Percentiles rank a stretch among this genome's conserved stretches.
Conservation (phyloP, 2,113 vertebrate species). For the Galbula dea region DNA sequence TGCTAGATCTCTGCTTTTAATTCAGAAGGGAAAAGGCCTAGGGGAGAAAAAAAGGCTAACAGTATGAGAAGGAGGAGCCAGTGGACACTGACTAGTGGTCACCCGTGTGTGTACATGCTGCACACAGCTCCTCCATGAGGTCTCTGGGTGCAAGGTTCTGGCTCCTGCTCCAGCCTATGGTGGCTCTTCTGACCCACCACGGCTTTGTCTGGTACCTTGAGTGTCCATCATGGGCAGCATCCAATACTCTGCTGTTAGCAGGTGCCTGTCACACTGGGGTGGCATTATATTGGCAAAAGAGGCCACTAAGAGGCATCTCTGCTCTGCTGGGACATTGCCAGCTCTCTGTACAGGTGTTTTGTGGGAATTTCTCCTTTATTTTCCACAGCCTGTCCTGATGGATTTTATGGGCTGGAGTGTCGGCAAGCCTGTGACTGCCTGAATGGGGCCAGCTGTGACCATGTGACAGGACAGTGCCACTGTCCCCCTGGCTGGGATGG, state of each 20-base stretch:
- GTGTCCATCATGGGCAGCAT: fast-evolving
- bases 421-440: slow-evolving; percentile 80
- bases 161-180: too few relatives aligned
- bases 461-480: slow-evolving; percentile 74
- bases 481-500: slow-evolving; percentile 83
- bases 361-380: background rate
- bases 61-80: background rate
- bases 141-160: background rate
- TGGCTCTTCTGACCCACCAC: background rate
- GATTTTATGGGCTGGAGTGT: slow-evolving; percentile 89
- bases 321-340: background rate
- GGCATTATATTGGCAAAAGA: fast-evolving
- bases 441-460: slow-evolving; percentile 79
- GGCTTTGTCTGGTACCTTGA: background rate
- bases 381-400: slow-evolving; percentile 85
- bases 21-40: background rate
- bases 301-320: background rate
- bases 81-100: background rate
- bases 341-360: background rate
- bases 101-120: fast-evolving
- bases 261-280: background rate
- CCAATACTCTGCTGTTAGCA: fast-evolving
- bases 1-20: background rate
- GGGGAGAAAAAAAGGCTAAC: fast-evolving
- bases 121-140: background rate